A percentile compares a stretch with the other conserved stretches of the same genome.
phyloP scores from a whole-genome alignment of 64 coral and sea anemone species.

The Montipora sp. region DNA sequence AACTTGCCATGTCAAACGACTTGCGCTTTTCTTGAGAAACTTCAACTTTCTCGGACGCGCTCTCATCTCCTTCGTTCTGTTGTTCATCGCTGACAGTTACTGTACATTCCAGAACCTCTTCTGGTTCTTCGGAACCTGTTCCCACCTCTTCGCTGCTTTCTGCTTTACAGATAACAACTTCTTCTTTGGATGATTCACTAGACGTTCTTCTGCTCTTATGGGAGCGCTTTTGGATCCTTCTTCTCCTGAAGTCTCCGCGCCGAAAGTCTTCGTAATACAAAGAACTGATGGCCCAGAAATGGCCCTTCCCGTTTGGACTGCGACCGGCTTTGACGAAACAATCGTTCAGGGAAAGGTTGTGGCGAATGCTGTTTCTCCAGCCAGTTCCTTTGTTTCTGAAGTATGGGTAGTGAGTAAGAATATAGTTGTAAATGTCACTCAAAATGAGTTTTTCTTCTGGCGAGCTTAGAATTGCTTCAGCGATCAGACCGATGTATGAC shows the following conservation, averaged over 20 bases:
- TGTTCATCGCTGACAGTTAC: constrained; percentile 1
- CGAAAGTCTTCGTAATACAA: constrained; percentile 66
- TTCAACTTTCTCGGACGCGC: background rate
- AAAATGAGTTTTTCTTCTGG: constrained; percentile 73
- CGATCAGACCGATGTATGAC: constrained; percentile 74
- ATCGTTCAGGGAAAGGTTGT: constrained; percentile 73
- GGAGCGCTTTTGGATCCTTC: constrained; percentile 57
- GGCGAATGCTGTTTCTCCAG: constrained; percentile 81
- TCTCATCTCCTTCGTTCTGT: background rate
- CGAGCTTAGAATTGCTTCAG: constrained; percentile 66
- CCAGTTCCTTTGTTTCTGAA: constrained; percentile 76
- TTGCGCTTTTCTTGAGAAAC: constrained; percentile 45
- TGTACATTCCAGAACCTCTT: constrained; percentile 19
- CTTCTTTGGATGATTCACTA: constrained; percentile 19
- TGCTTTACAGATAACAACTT: constrained; percentile 34
- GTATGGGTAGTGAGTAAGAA: constrained; percentile 67
- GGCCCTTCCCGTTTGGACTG: constrained; percentile 72
- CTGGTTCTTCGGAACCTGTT: background rate
- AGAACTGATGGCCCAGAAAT: constrained; percentile 69
- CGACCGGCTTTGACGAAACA: constrained; percentile 72
- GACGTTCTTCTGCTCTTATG: constrained; percentile 34
- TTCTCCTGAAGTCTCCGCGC: constrained; percentile 66
- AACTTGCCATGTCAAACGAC: constrained; percentile 64
- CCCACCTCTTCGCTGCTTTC: constrained; percentile 37
- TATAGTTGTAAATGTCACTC: constrained; percentile 73